Evolutionary conservation across 2,113 vertebrate species (phyloP).

Genomic region (Cyanistes caeruleus): DNA sequence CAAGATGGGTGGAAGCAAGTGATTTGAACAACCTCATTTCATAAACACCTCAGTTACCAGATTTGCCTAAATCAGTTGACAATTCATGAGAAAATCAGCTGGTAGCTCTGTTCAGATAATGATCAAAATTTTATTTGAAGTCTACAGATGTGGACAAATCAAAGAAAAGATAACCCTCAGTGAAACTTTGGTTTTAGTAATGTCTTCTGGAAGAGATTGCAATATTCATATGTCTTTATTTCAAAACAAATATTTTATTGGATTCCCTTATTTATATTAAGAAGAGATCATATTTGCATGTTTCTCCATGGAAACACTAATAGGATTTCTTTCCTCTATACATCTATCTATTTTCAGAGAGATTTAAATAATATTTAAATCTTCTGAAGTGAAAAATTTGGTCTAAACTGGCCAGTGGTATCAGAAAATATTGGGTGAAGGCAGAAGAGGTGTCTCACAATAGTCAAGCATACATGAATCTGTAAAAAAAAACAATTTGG

Average conservation of each 20-base stretch:
- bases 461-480: background rate
- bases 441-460: background rate
- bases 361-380: background rate
- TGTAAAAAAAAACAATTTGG: background rate
- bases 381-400: background rate
- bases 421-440: background rate
- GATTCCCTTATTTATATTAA: background rate
- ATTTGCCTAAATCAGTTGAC: background rate
- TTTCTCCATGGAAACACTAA: background rate
- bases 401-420: background rate
- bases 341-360: background rate
- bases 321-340: background rate
- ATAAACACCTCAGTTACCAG: background rate
- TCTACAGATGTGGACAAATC: background rate
- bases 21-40: background rate
- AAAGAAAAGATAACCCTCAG: background rate
- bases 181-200: background rate
- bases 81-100: slow-evolving; percentile 3
- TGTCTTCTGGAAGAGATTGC: background rate
- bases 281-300: background rate
- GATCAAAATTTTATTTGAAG: background rate
- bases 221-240: background rate
- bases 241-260: background rate
- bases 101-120: background rate
- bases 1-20: background rate